Base-by-base conservation (phyloP, 1,140 invertebrate genomes). In the Hesperophylax magnus region DNA sequence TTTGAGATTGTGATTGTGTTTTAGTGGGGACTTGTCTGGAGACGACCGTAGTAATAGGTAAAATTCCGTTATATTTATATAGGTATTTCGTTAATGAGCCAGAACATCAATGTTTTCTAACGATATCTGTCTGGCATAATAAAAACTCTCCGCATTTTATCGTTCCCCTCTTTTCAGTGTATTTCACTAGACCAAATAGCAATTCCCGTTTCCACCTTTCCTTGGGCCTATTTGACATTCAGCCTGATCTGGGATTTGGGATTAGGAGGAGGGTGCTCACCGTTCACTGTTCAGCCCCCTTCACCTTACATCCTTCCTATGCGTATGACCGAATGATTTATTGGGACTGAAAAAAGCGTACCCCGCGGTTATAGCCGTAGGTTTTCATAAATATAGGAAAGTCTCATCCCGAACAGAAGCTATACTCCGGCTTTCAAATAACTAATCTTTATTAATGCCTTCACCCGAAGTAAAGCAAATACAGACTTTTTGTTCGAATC, bases 171-270 rank as follows among this genome's bases (percentile, higher is more conserved):
- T 20, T 22, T 61, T 22, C 58, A 14, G 58, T 18, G 31, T 67
- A 67, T 67, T 27, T 67, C 8, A 39, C 63, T 39, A 67, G 31
- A 67, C 63, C 31, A n/a, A 67, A 67, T 67, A 67, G 63, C 63
- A 31, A 31, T 67, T 27, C 27, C 17, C 63, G 18, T 31, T 67
- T 34, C 63, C 63, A 31, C 22, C 63, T n/a, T 67, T 67, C 63
- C 63, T 27, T 31, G 63, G 31, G 31, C 17, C 63, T 34, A 31
- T 67, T 67, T 67, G 63, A 67, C 63, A 34, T 67, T 67, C 63
- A 67, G 22, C 31, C 63, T 34, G 63, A 67, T 67, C 63, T 31
- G 22, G 63, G 63, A 67, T 67, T 31, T 22, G 63, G 63, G 63
- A 67, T 67, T 67, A 67, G 24, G 63, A 67, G 24, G 63, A n/a